Base-by-base conservation (phyloP, 1,140 invertebrate genomes). In the Drosophila seguyi region DNA sequence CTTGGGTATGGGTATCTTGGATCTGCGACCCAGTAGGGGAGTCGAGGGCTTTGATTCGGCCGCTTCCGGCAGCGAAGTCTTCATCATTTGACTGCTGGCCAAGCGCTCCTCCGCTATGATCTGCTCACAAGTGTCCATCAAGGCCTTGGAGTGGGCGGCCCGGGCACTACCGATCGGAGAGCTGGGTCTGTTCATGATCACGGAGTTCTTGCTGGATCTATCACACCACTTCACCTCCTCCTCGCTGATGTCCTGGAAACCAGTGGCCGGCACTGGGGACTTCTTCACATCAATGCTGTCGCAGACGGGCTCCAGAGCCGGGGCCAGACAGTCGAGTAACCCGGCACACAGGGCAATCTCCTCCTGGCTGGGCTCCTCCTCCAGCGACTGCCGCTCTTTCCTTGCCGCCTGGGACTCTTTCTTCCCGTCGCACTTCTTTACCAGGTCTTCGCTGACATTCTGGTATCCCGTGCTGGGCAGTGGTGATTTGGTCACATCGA, bases 1-100 rank as follows among this genome's bases (percentile, higher is more conserved):
- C 13, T 81, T 91, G 16, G 91, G 91, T 83, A 91, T 92, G 34
- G 91, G 91, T 58, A 92, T 92, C 52, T 92, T 92, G 2, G 91
- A 92, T 29, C 75, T 91, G 27, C 90, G 84, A 8, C 69, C 57
- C 38, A 75, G 18, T n/a, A 68, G 11, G 0, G 91, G 84, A 10
- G 81, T 86, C 16, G 85, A 72, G 4, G 63, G 39, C 16, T 65
- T 65, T 10, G 60, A 29, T 0, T 65, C 61, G 38, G 14, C 7
- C 6, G 53, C 56, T 18, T 75, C 79, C 20, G 81, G 80, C 39
- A 88, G 38, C 16, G 81, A 73, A 4, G 76, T 75, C 14, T 73
- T 77, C 75, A 88, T 92, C 72, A 92, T 76, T 52, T 81, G 91
- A 29, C 78, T 83, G 66, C 84, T 92, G 42, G 88, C 87, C 29